phyloP scores from a whole-genome alignment of 2,888 invertebrate species.

The Epirrhoe tristata region DNA sequence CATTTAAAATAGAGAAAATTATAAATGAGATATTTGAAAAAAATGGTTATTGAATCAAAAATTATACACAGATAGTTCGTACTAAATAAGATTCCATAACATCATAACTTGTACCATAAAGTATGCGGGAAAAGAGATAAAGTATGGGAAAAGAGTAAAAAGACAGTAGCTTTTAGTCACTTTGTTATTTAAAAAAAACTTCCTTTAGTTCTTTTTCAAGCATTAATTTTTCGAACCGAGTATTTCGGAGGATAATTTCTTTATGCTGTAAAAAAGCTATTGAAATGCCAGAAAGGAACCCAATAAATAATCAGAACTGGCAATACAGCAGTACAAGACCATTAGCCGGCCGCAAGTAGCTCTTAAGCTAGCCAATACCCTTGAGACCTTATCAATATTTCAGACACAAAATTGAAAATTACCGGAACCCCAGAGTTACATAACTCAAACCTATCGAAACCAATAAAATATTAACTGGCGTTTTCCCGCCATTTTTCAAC shows the following conservation, averaged over 20 bases:
- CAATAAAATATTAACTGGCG: slow-evolving; percentile 83
- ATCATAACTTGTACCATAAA: too few relatives aligned
- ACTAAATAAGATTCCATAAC: too few relatives aligned
- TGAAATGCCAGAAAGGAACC: slow-evolving; percentile 24
- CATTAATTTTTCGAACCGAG: neutral
- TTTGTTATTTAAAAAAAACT: too few relatives aligned
- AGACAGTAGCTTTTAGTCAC: too few relatives aligned
- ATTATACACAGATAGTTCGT: too few relatives aligned
- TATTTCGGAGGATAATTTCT: neutral
- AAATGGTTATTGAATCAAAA: too few relatives aligned
- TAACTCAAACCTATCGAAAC: slow-evolving; percentile 82
- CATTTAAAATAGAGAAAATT: too few relatives aligned
- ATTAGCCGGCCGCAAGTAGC: slow-evolving; percentile 40
- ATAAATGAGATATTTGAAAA: too few relatives aligned
- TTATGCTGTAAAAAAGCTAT: neutral
- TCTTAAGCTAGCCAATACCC: slow-evolving; percentile 52
- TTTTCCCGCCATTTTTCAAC: slow-evolving; percentile 81
- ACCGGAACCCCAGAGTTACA: slow-evolving; percentile 72
- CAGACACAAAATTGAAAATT: slow-evolving; percentile 83
- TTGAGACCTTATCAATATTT: slow-evolving; percentile 77
- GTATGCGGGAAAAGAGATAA: too few relatives aligned
- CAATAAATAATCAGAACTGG: slow-evolving; percentile 39
- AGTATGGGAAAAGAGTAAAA: too few relatives aligned
- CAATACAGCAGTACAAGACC: slow-evolving; percentile 40
- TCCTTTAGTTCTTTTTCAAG: neutral